These are phyloP conservation scores for Macropodus opercularis DNA, from an alignment of 2,797 vertebrate species.

Conservation along the genomic window DNA sequence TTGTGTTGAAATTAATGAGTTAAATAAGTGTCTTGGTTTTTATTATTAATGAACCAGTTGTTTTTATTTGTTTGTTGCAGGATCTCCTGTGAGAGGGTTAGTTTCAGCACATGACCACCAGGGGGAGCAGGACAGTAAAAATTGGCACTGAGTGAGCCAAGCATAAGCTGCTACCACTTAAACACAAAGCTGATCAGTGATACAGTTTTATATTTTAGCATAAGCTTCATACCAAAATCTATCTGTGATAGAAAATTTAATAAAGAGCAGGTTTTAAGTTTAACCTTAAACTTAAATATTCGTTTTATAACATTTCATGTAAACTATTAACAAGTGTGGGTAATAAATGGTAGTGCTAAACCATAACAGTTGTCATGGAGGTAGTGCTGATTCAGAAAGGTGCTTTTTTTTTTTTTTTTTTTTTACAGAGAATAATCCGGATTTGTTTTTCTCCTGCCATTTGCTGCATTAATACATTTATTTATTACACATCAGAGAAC, in stretches of 20 bases:
- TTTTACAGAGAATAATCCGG: not conserved
- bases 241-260: not conserved
- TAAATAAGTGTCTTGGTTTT: not conserved
- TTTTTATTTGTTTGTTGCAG: slow-evolving; percentile 6
- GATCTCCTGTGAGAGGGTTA: not conserved
- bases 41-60: not conserved
- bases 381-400: not conserved
- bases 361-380: not conserved
- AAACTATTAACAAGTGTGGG: not conserved
- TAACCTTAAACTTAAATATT: no score
- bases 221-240: slow-evolving; percentile 4
- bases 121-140: slow-evolving; percentile 61
- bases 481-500: not conserved
- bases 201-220: no score
- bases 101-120: slow-evolving; percentile 54
- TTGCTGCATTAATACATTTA: slow-evolving; percentile 3
- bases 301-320: not conserved
- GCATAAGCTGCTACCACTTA: not conserved
- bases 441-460: not conserved
- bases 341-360: not conserved
- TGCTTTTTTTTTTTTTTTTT: not conserved
- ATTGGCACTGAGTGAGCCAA: slow-evolving; percentile 4
- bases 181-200: no score
- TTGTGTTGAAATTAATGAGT: not conserved
- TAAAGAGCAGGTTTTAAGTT: no score